These are phyloP conservation scores for Lasioglossum villosulum DNA, from an alignment of 2,888 invertebrate genomes.

Conservation along the genomic window DNA sequence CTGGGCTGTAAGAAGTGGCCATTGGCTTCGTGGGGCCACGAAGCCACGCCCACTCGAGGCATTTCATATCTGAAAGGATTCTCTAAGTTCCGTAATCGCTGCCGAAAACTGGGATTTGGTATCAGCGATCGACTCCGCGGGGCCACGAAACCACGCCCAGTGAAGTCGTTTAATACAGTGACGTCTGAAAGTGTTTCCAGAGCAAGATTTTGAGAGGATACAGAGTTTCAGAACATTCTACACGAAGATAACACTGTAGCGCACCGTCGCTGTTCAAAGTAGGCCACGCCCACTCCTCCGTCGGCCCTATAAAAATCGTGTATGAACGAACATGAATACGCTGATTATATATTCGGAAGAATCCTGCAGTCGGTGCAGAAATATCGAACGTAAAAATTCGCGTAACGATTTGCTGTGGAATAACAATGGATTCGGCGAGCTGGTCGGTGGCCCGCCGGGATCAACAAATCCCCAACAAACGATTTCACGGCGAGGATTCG, in stretches of 20 bases:
- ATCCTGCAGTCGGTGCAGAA: neutral
- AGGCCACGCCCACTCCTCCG: neutral
- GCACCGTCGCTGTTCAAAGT: neutral
- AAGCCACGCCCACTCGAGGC: neutral
- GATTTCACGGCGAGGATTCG: neutral
- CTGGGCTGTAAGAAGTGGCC: no score
- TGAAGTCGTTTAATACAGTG: fast-evolving
- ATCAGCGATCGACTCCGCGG: no score
- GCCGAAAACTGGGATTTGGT: no score
- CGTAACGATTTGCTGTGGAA: neutral
- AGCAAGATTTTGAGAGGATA: neutral
- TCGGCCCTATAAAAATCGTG: neutral
- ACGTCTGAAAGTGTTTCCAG: neutral
- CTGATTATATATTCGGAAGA: neutral
- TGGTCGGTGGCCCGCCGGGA: neutral
- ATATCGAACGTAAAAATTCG: neutral
- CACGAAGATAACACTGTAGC: neutral
- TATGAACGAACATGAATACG: neutral
- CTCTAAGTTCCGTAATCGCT: no score
- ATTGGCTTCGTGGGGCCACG: no score
- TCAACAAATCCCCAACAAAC: neutral
- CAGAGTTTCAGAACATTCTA: neutral
- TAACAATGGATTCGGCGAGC: neutral
- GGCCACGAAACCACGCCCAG: neutral
- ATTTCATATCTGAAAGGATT: no score